Base-by-base conservation (phyloP, 2,113 vertebrate genomes). In the Cyanoderma ruficeps region DNA sequence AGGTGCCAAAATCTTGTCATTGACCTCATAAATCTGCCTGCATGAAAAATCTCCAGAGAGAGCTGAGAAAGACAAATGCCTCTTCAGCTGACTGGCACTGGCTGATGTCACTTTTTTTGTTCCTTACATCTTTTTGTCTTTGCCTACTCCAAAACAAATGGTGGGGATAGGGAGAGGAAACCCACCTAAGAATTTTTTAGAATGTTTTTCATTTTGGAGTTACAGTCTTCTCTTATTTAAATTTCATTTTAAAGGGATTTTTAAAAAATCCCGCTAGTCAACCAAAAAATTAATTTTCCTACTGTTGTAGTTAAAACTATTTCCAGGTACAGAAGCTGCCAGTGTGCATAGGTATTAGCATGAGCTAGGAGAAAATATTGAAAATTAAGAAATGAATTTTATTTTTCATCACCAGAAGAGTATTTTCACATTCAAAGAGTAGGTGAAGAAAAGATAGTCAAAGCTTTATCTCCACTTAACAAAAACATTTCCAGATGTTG, bases 1-100 rank as follows among this genome's bases (percentile, higher is more conserved):
- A 96, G 64, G 72, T 93, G 93, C 52, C 81, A 57, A 65, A 92
- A 53, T 83, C 68, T 23, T 83, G 42, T 13, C 23, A 12, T 20
- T 87, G 74, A 55, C 22, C 41, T 76, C 5, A 0, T 74, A 87
- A 74, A 93, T 83, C 88, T 85, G 33, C 41, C 39, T 60, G 14
- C 35, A 15, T 13, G 5, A 8, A 92, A 85, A 44, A 56, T 35
- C 39, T 33, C 22, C 41, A 74, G 50, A 37, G 49, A 42, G 37
- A 41, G 3, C 1, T 27, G 63, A 46, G 60, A 39, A 74, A 82
- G 60, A 56, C 35, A 64, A 89, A 75, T 44, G 15, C 4, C 9
- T 87, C 23, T 61, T 87, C 72, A 85, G 35, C 69, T 85, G 53
- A 60, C 33, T 75, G 78, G 63, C 75, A 42, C 28, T 64, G 46